Evolutionary conservation across 2,888 invertebrate genomes (phyloP).

Genomic region (Mimas tiliae): DNA sequence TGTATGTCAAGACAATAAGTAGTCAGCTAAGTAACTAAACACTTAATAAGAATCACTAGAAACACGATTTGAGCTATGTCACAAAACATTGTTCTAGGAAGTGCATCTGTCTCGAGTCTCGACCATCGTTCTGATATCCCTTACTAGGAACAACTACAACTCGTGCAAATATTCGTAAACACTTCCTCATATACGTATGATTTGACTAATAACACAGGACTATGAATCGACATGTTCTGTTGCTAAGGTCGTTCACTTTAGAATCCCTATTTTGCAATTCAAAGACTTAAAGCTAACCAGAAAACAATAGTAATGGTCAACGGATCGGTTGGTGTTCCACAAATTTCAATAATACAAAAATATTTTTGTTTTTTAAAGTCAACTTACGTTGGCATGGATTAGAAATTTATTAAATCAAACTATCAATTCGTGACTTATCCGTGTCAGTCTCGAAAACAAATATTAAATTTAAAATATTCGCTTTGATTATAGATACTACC

Average conservation of each 20-base stretch:
- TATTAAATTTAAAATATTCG: too few species aligned
- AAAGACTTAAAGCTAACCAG: background rate
- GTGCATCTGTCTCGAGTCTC: conserved; percentile 52
- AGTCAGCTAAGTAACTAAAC: conserved; percentile 8
- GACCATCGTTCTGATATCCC: conserved; percentile 51
- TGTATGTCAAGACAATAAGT: background rate
- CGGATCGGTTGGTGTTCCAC: background rate
- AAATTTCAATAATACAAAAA: too few species aligned
- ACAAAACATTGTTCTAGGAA: conserved; percentile 58
- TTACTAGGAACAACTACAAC: conserved; percentile 47
- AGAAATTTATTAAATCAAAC: too few species aligned
- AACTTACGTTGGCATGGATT: too few species aligned
- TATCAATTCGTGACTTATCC: too few species aligned
- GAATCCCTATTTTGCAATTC: conserved; percentile 23
- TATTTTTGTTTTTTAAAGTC: too few species aligned
- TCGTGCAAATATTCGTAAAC: conserved; percentile 59
- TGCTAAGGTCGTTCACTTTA: conserved; percentile 20
- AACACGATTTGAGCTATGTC: conserved; percentile 49
- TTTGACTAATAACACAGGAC: conserved; percentile 32
- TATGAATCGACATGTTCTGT: conserved; percentile 28
- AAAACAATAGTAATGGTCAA: background rate
- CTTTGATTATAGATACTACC: too few species aligned
- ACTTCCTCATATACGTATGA: conserved; percentile 36
- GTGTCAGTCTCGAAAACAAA: too few species aligned
- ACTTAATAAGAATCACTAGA: conserved; percentile 48